Percentiles rank a stretch among this genome's conserved stretches.
These are phyloP conservation scores for Percina caprodes DNA, from an alignment of 2,113 vertebrate genomes.

Conservation along the genomic window DNA sequence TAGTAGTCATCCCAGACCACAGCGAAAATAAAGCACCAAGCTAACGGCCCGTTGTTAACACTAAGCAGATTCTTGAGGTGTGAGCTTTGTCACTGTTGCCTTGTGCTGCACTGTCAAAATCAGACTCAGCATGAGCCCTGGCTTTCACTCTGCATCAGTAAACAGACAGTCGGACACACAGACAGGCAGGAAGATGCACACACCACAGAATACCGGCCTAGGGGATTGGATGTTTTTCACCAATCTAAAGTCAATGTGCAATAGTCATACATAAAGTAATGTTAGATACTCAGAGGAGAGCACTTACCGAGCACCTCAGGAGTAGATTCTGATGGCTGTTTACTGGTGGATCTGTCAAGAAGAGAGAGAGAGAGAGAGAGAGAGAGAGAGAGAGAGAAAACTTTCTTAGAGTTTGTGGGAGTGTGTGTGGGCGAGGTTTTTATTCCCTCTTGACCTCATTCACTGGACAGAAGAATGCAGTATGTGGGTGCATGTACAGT, in stretches of 20 bases:
- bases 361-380: slow-evolving; percentile 39
- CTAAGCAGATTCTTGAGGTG: slow-evolving; percentile 37
- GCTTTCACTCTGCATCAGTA: slow-evolving; percentile 55
- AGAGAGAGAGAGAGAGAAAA: slow-evolving; percentile 21
- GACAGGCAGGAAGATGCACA: slow-evolving; percentile 47
- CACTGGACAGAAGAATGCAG: slow-evolving; percentile 44
- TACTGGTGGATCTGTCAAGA: slow-evolving; percentile 33
- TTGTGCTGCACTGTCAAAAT: slow-evolving; percentile 55
- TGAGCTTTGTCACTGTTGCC: slow-evolving; percentile 49
- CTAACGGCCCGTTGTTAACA: slow-evolving; percentile 45
- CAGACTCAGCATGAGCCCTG: slow-evolving; percentile 52
- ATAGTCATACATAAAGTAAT: slow-evolving; percentile 55
- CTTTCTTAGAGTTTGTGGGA: slow-evolving; percentile 36
- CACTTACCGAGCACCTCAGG: slow-evolving; percentile 54
- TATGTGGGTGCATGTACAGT: slow-evolving; percentile 1
- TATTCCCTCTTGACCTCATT: slow-evolving; percentile 52
- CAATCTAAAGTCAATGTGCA: slow-evolving; percentile 52
- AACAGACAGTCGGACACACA: slow-evolving; percentile 58
- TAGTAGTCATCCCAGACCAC: slow-evolving; percentile 25
- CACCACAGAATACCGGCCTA: slow-evolving; percentile 36
- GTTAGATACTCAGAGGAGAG: slow-evolving; percentile 60
- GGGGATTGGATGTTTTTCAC: slow-evolving; percentile 59
- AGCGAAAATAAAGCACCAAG: slow-evolving; percentile 20
- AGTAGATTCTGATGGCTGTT: slow-evolving; percentile 55
- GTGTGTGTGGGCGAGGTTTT: slow-evolving; percentile 32